Base-by-base conservation (phyloP, 1,140 invertebrate species). In the Danaus melanippus region DNA sequence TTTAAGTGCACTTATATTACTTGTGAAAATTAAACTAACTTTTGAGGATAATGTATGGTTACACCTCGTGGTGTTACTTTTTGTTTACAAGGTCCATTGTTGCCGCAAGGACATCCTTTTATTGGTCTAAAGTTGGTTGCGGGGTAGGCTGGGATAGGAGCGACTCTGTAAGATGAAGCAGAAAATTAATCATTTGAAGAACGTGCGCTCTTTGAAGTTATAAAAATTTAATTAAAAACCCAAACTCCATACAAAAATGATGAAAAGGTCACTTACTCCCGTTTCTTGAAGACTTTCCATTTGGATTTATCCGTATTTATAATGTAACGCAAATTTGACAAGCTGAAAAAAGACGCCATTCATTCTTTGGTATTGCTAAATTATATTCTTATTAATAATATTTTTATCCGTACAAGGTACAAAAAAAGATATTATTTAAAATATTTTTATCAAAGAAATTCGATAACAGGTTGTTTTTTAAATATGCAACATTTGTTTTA, bases 1-100 rank as follows among this genome's bases (percentile, higher is more conserved):
- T 21, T 21, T 21, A 21, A 21, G 5, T 21, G 17, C 5, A 21
- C 11, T 9, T 12, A 12, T 12, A 46, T 46, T 11, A 46, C n/a
- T 46, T 12, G 44, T 46, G 12, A 46, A 44, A 42, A 50, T 57
- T 17, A 46, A 43, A 62, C 66, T 62, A 66, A 84, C 80, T 79
- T 79, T 55, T 83, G 74, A 9, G 81, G 81, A 43, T 84, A 84
- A 57, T 84, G 81, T 72, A 84, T 76, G 7, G 72, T 76, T 4
- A 84, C 76, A 44, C 79, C 81, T 46, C 60, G 69, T 9, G 79
- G 77, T 1, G 79, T 79, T 21, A 82, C 61, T 43, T 69, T 79
- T 64, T 79, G 70, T 42, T 76, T 80, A 46, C 81, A 84, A 8
- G 74, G 73, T 2, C 71, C 66, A 32, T 58, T 60, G 46, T 71